Evolutionary conservation across 2,797 vertebrate genomes (phyloP).

Genomic region (Sarcophilus harrisii): DNA sequence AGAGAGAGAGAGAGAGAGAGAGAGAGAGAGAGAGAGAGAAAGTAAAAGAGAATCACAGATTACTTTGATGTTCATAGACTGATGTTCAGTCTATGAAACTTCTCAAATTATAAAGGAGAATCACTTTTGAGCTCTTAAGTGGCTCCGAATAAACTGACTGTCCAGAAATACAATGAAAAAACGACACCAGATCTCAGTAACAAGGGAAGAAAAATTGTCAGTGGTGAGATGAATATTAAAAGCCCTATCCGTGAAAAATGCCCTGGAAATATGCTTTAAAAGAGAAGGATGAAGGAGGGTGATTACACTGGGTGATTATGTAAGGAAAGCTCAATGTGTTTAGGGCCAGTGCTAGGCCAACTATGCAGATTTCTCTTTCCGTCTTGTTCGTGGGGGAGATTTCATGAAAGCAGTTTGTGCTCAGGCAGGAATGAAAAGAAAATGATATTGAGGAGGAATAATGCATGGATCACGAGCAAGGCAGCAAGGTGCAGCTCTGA

Average conservation of each 20-base stretch:
- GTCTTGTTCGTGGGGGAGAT: background rate
- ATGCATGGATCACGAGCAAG: background rate
- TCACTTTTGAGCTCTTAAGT: conserved; percentile 79
- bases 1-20: background rate
- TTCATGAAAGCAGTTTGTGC: background rate
- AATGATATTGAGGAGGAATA: background rate
- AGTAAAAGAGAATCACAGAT: conserved; percentile 61
- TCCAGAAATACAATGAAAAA: conserved; percentile 73
- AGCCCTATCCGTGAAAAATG: conserved; percentile 26
- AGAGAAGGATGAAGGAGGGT: background rate
- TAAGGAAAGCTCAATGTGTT: background rate
- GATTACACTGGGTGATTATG: background rate
- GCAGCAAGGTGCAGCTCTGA: background rate
- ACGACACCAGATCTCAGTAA: conserved; percentile 58
- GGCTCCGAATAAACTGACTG: conserved; percentile 78
- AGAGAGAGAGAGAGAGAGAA: background rate
- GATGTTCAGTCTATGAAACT: conserved; percentile 79
- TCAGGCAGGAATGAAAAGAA: background rate
- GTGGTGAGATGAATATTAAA: conserved; percentile 73
- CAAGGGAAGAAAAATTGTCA: conserved; percentile 76
- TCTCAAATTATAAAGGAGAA: conserved; percentile 82
- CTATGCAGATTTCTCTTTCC: background rate
- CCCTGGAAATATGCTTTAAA: conserved; percentile 57
- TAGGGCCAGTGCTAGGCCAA: background rate
- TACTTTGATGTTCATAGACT: conserved; percentile 84